These are phyloP conservation scores for Myotis davidii DNA, from an alignment of 2,113 vertebrate genomes.

Conservation along the genomic window DNA sequence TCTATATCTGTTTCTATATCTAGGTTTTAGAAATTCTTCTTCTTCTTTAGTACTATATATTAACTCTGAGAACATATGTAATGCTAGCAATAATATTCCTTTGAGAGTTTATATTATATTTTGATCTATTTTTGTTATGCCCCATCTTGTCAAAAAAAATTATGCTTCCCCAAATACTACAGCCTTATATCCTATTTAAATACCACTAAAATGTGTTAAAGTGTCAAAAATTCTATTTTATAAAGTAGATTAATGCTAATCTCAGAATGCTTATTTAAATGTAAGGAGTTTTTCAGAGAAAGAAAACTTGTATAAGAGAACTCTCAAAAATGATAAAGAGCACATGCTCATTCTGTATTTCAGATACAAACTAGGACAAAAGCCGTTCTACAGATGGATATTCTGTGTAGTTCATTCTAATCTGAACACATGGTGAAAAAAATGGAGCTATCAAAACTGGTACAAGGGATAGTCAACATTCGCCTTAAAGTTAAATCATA, in stretches of 20 bases:
- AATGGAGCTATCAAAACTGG: background rate
- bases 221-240: slow-evolving; percentile 1
- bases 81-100: slow-evolving; percentile 21
- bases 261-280: background rate
- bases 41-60: background rate
- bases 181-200: background rate
- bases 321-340: background rate
- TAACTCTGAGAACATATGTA: background rate
- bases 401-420: background rate
- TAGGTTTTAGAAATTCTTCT: background rate
- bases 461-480: background rate
- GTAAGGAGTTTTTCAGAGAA: slow-evolving; percentile 29
- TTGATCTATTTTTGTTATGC: background rate
- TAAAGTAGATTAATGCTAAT: background rate
- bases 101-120: background rate
- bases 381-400: background rate
- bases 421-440: background rate
- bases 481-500: background rate
- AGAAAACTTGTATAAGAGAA: background rate
- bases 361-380: background rate
- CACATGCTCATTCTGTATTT: background rate
- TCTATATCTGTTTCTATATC: background rate
- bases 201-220: background rate
- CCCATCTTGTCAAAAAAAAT: background rate
- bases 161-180: background rate